These are phyloP conservation scores for Anneissia japonica DNA, from an alignment of 35 echinoderm and acorn worm species.

Conservation along the genomic window DNA sequence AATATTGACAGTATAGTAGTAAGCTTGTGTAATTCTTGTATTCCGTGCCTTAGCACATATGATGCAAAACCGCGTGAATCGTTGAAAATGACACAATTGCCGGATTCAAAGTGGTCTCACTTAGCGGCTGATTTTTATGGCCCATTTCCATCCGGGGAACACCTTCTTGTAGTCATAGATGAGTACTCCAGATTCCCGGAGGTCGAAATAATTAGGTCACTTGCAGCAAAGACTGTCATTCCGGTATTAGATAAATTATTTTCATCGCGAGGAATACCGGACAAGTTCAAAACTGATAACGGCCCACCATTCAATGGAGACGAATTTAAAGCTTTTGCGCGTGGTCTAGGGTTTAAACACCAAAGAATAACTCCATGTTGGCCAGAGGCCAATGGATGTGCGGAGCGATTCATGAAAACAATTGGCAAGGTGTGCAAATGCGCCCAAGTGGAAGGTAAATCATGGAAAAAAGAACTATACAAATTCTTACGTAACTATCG, in stretches of 20 bases:
- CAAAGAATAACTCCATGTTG: background rate
- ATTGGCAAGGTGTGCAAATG: background rate
- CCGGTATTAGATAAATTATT: constrained; percentile 24
- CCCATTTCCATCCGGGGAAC: constrained; percentile 40
- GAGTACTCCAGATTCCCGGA: constrained; percentile 55
- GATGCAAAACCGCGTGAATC: constrained; percentile 12
- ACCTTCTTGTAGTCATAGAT: constrained; percentile 37
- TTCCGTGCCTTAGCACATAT: background rate
- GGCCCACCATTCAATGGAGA: background rate
- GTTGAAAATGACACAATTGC: constrained; percentile 22
- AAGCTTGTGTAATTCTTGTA: background rate
- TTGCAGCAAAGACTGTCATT: constrained; percentile 11
- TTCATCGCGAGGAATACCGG: background rate
- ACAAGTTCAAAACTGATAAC: background rate
- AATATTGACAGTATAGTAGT: background rate
- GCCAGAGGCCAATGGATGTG: background rate
- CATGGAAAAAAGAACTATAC: background rate
- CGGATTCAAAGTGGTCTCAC: constrained; percentile 8
- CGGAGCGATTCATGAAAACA: background rate
- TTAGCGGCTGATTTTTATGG: constrained; percentile 40
- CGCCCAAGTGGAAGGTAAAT: background rate
- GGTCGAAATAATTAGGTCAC: constrained; percentile 48
- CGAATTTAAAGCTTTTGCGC: background rate
- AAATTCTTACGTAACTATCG: background rate
- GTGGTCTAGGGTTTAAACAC: background rate